Evolutionary conservation across 2,888 invertebrate species (phyloP).

Genomic region (Tipula vernalis): DNA sequence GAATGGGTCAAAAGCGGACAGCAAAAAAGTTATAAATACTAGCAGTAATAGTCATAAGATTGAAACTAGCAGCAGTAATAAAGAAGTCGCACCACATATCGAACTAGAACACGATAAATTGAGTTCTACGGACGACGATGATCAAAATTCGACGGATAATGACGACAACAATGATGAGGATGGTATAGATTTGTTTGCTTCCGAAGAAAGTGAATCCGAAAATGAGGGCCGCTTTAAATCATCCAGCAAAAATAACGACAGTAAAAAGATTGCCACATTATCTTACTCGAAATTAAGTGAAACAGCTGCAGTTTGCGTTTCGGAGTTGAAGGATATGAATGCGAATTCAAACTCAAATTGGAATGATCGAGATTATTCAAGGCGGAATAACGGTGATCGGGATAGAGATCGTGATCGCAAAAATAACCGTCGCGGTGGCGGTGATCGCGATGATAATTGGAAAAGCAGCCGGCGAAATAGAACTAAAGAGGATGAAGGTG

Average conservation of each 20-base stretch:
- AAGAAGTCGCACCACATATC: neutral
- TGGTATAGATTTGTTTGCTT: conserved; percentile 20
- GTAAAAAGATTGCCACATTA: conserved; percentile 16
- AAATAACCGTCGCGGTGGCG: neutral
- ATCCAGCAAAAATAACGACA: conserved; percentile 16
- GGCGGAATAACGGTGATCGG: conserved; percentile 9
- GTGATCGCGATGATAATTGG: conserved; percentile 11
- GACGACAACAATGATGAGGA: conserved; percentile 18
- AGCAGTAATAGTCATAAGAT: neutral
- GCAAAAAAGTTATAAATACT: neutral
- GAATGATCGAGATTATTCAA: conserved; percentile 11
- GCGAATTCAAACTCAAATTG: conserved; percentile 12
- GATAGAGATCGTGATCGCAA: conserved; percentile 11
- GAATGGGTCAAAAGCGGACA: neutral
- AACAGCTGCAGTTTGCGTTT: conserved; percentile 14
- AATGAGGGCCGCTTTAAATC: conserved; percentile 21
- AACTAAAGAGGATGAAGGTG: conserved; percentile 11
- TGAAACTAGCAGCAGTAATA: neutral
- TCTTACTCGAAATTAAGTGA: conserved; percentile 19
- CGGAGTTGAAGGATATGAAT: conserved; percentile 17
- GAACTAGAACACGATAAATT: conserved; percentile 16
- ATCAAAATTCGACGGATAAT: conserved; percentile 15
- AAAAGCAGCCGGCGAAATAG: conserved; percentile 9
- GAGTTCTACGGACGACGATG: conserved; percentile 14
- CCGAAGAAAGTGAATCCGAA: conserved; percentile 22